These are phyloP conservation scores for Augochlora pura DNA, from an alignment of 1,140 invertebrate genomes.

Conservation along the genomic window DNA sequence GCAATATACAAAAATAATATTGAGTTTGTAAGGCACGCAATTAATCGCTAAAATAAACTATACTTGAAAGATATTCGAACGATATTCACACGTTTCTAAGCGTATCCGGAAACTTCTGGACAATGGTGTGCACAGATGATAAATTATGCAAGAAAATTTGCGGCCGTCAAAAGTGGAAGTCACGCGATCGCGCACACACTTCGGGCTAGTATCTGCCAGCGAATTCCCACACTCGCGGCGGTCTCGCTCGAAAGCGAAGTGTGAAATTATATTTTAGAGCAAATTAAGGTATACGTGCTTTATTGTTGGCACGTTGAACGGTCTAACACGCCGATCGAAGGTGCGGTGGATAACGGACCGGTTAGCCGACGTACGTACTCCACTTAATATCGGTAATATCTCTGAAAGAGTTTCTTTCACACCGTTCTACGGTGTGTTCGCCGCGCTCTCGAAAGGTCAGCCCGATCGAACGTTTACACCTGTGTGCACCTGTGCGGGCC, in stretches of 20 bases:
- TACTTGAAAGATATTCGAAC: too few relatives aligned
- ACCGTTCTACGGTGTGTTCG: not conserved
- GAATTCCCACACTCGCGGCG: constrained; percentile 23
- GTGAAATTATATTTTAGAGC: constrained; percentile 29
- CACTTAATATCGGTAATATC: constrained; percentile 38
- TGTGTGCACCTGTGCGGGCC: constrained; percentile 34
- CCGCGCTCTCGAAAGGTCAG: constrained; percentile 31
- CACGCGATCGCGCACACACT: not conserved
- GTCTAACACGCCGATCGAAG: not conserved
- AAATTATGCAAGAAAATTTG: too few relatives aligned
- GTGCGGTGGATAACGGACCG: constrained; percentile 28
- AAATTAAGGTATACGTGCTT: not conserved
- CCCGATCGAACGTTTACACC: not conserved
- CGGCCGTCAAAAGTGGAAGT: constrained; percentile 3
- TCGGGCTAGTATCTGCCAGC: constrained; percentile 6
- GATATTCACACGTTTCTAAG: too few relatives aligned
- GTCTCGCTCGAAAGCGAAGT: not conserved
- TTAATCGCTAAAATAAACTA: too few relatives aligned
- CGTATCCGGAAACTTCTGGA: too few relatives aligned
- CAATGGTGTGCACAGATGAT: too few relatives aligned
- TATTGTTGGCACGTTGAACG: not conserved
- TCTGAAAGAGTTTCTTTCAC: constrained; percentile 38
- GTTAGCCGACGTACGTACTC: constrained; percentile 16
- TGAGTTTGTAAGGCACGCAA: too few relatives aligned
- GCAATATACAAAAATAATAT: too few relatives aligned